phyloP scores from a whole-genome alignment of 2,113 vertebrate genomes.

The Pholis gunnellus region DNA sequence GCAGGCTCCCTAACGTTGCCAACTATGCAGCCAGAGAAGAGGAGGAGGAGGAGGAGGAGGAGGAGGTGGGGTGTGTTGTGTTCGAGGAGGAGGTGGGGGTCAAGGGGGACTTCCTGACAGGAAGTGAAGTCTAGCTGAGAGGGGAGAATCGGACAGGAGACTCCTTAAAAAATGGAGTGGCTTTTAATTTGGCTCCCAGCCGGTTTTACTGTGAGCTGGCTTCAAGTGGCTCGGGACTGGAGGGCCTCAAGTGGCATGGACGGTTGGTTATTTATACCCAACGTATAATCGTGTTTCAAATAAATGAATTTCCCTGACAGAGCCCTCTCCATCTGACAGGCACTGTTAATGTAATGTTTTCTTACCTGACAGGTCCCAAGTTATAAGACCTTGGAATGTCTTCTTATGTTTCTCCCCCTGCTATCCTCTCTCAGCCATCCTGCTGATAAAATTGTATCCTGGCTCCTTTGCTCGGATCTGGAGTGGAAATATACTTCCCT shows the following conservation, averaged over 20 bases:
- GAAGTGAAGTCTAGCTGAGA: constrained; percentile 88
- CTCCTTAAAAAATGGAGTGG: constrained; percentile 89
- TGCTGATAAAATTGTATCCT: constrained; percentile 61
- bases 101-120: constrained; percentile 90
- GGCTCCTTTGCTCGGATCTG: constrained; percentile 29
- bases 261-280: constrained; percentile 60
- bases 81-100: constrained; percentile 58
- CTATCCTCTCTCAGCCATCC: constrained; percentile 51
- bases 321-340: constrained; percentile 34
- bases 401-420: constrained; percentile 47
- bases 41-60: constrained; percentile 66
- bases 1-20: constrained; percentile 89
- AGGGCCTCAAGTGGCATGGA: constrained; percentile 38
- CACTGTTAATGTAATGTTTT: constrained; percentile 66
- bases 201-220: constrained; percentile 79
- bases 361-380: constrained; percentile 60
- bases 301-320: constrained; percentile 65
- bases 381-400: constrained; percentile 68
- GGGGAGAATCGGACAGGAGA: constrained; percentile 77
- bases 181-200: constrained; percentile 90
- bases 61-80: constrained; percentile 57
- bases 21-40: constrained; percentile 86
- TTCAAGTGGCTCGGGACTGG: constrained; percentile 48
- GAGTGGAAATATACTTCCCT: constrained; percentile 34
- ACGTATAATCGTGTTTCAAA: constrained; percentile 69